Evolutionary conservation across 2,113 vertebrate species (phyloP).

Genomic region (Megaptera novaeangliae): DNA sequence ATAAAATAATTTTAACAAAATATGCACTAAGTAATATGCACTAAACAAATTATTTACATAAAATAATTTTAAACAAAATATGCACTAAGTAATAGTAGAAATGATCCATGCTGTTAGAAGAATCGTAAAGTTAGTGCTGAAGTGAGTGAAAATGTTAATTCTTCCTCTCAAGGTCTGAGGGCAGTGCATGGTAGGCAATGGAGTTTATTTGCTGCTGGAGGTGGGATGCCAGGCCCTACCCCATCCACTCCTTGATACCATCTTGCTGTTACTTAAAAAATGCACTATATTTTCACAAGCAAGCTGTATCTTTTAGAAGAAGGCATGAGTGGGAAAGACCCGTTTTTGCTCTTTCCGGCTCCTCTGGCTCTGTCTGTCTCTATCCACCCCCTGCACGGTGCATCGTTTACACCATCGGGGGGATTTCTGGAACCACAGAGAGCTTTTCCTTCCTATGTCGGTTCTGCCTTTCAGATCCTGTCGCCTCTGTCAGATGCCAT

Average conservation of each 20-base stretch:
- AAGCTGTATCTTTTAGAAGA: not conserved
- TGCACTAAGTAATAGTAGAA: accelerated
- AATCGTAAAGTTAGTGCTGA: not conserved
- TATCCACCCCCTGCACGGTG: accelerated
- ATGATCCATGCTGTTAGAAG: accelerated
- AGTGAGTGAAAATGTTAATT: accelerated
- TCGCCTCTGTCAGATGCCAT: constrained; percentile 92
- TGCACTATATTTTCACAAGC: not conserved
- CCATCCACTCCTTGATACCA: accelerated
- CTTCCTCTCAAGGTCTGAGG: accelerated
- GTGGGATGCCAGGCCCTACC: accelerated
- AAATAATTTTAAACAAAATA: not conserved
- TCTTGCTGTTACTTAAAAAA: not conserved
- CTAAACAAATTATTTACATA: not conserved
- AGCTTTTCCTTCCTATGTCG: not conserved
- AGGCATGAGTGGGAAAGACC: accelerated
- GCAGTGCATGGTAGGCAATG: accelerated
- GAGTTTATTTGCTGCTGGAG: accelerated
- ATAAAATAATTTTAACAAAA: too few relatives aligned
- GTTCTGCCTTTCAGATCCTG: constrained; percentile 83
- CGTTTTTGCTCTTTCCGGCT: accelerated
- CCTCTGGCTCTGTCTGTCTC: not conserved
- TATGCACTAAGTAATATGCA: accelerated
- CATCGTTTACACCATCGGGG: accelerated
- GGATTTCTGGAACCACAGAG: accelerated